phyloP scores from a whole-genome alignment of 2,113 vertebrate species.

The Rhagologus leucostigma region DNA sequence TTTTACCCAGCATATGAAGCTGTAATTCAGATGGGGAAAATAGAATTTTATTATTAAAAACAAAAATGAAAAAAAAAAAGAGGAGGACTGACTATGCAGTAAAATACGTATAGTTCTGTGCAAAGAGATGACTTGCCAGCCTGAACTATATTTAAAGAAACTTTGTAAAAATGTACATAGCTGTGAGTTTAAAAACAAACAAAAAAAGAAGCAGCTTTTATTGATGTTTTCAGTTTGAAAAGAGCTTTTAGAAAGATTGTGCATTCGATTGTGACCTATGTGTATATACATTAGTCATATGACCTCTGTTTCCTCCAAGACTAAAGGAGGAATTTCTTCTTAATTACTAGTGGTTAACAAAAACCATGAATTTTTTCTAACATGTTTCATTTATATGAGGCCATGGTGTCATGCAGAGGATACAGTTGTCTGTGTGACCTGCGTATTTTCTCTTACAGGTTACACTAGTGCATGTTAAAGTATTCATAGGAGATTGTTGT shows the following conservation, averaged over 20 bases:
- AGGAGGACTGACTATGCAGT: conserved; percentile 74
- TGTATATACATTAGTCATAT: conserved; percentile 84
- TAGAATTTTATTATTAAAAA: conserved; percentile 71
- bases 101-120: conserved; percentile 69
- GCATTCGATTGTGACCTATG: conserved; percentile 78
- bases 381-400: conserved; percentile 63
- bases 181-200: conserved; percentile 75
- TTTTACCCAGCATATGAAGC: conserved; percentile 60
- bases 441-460: conserved; percentile 63
- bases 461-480: conserved; percentile 75
- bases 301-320: conserved; percentile 70
- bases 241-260: conserved; percentile 82
- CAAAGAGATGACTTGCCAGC: conserved; percentile 78
- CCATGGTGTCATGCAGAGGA: conserved; percentile 42
- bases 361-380: conserved; percentile 56
- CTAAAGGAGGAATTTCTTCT: conserved; percentile 64
- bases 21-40: conserved; percentile 66
- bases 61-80: conserved; percentile 56
- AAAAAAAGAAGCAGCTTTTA: conserved; percentile 72
- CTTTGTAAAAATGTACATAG: conserved; percentile 83
- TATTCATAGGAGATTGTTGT: conserved; percentile 62
- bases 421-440: conserved; percentile 66
- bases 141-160: conserved; percentile 91
- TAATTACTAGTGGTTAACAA: conserved; percentile 66
- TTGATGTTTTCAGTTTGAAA: conserved; percentile 82